These are phyloP conservation scores for Pipistrellus kuhlii DNA, from an alignment of 2,797 vertebrate species.

Conservation along the genomic window DNA sequence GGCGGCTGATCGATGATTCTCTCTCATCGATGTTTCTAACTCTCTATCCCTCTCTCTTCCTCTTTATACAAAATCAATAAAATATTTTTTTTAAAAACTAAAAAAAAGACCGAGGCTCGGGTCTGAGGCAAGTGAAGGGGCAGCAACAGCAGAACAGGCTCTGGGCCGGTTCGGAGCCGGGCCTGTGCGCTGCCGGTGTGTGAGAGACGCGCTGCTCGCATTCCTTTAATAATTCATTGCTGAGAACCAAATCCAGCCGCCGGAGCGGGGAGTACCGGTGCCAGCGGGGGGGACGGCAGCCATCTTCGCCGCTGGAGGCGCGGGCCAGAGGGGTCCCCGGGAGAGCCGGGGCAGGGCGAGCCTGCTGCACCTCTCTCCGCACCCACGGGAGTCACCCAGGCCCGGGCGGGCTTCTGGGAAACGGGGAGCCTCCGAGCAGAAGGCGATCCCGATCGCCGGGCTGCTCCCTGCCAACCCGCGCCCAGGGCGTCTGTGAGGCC, in stretches of 20 bases:
- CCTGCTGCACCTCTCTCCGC: not conserved
- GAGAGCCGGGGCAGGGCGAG: not conserved
- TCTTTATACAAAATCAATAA: no score
- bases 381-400: not conserved
- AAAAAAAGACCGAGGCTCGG: no score
- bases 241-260: constrained; percentile 56
- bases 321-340: not conserved
- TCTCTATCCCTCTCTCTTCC: no score
- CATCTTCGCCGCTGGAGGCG: not conserved
- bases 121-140: not conserved
- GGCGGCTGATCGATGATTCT: no score
- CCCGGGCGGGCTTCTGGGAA: not conserved
- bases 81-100: no score
- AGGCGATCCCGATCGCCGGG: not conserved
- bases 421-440: not conserved
- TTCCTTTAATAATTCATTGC: constrained; percentile 56
- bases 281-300: constrained; percentile 2
- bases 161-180: not conserved
- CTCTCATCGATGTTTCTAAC: no score
- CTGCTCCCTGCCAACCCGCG: not conserved
- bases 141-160: not conserved
- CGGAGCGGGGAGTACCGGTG: not conserved
- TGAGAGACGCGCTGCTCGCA: not conserved
- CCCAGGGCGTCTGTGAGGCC: not conserved
- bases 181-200: not conserved